A percentile compares a stretch with the other conserved stretches of the same genome.
Evolutionary conservation across 2,888 invertebrate genomes (phyloP).

Genomic region (Melanophora roralis): DNA sequence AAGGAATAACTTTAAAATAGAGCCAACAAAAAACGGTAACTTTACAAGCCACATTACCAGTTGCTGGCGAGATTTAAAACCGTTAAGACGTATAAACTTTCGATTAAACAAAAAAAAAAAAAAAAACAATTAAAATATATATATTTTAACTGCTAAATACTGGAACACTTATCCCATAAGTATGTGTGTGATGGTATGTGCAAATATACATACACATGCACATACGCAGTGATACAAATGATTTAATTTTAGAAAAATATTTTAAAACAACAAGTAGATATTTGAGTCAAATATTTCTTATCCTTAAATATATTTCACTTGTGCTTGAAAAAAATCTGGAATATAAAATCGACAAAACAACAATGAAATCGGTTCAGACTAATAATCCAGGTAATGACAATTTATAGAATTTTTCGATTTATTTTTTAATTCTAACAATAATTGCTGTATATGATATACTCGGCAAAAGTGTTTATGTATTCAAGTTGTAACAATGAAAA

Average conservation of each 20-base stretch:
- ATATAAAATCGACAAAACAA: constrained; percentile 26
- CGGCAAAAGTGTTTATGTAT: neutral
- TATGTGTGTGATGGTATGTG: neutral
- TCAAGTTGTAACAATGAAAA: constrained; percentile 57
- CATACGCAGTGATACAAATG: neutral
- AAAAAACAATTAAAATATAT: too few relatives aligned
- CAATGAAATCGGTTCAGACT: constrained; percentile 63
- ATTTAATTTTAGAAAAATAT: neutral
- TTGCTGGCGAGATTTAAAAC: constrained; percentile 58
- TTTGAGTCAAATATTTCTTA: too few relatives aligned
- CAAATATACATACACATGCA: neutral
- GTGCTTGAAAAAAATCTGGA: neutral
- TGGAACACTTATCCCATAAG: neutral
- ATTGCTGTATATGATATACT: neutral
- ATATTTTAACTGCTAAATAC: neutral
- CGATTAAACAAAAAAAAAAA: neutral
- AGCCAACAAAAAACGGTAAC: constrained; percentile 55
- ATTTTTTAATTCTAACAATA: too few relatives aligned
- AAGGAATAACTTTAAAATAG: constrained; percentile 44
- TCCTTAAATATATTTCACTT: neutral
- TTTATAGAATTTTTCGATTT: neutral
- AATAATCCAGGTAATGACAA: constrained; percentile 62
- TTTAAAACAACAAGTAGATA: too few relatives aligned
- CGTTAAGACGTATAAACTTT: constrained; percentile 39
- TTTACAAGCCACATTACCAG: constrained; percentile 48